Conservation (phyloP, 2,797 vertebrate genomes). For the Benthosema pterotum region DNA sequence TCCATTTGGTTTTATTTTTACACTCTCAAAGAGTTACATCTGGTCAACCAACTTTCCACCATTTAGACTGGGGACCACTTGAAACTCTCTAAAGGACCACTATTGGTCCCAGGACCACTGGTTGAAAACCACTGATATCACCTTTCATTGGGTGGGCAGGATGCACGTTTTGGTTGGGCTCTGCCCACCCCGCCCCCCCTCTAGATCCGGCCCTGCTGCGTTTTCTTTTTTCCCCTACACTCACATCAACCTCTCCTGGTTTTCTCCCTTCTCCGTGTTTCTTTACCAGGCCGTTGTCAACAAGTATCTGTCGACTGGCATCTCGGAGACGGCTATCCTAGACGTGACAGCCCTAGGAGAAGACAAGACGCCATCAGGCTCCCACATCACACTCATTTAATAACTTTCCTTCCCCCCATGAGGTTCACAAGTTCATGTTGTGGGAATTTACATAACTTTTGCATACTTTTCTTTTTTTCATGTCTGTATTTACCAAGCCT, state of each 20-base stretch:
- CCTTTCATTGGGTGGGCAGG: too few species aligned
- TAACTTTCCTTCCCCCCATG: conserved; percentile 8
- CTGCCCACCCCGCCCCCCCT: too few species aligned
- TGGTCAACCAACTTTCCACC: too few species aligned
- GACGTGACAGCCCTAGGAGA: conserved; percentile 64
- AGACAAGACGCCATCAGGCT: conserved; percentile 60
- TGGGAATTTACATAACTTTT: conserved; percentile 5
- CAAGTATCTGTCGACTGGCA: conserved; percentile 63
- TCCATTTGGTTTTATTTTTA: too few species aligned
- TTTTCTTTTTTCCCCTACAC: conserved; percentile 29
- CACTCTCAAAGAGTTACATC: too few species aligned
- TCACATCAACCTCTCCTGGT: conserved; percentile 46
- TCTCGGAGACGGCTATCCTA: conserved; percentile 55
- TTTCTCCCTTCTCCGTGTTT: conserved; percentile 59
- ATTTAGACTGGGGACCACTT: too few species aligned
- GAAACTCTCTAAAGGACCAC: too few species aligned
- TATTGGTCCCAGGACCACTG: too few species aligned
- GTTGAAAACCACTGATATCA: too few species aligned
- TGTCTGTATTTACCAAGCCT: background rate
- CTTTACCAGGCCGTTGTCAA: conserved; percentile 65
- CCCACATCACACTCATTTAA: conserved; percentile 60
- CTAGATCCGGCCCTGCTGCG: too few species aligned
- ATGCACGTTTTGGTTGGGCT: too few species aligned
- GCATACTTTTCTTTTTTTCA: background rate
- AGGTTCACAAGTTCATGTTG: conserved; percentile 36